Evolutionary conservation across 2,888 invertebrate species (phyloP), one percentile per base, ranked within the genome.

Genomic region (Lasiommata megera): DNA sequence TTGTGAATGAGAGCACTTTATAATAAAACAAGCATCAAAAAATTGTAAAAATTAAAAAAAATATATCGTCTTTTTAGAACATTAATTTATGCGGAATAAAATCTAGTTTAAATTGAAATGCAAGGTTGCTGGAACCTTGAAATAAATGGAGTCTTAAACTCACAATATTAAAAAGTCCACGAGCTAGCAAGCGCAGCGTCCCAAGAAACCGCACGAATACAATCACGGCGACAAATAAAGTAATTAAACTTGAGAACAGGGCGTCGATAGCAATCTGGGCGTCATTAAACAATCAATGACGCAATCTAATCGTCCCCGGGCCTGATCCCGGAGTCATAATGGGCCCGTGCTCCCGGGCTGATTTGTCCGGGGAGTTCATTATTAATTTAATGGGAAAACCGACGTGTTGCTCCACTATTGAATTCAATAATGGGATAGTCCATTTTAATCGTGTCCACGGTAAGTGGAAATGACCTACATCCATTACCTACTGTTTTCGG

Each of bases 221-320:
- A 48, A 60, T 57, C 46, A 57, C 34, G 38, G 59, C 44, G 65
- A 65, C 68, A 67, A 70, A 70, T 67, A 67, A 67, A 70, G 66
- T 61, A 65, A 71, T 71, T 70, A 70, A 71, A 68, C 59, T 53
- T 40, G 58, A 56, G 65, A 63, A 61, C 64, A 60, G 64, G 60
- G 61, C 54, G 62, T 29, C 54, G 67, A 70, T 69, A 61, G 66
- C 57, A 59, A 67, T 66, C 69, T 58, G 64, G 63, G 55, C 62
- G 66, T 64, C 68, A 65, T 68, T 65, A 65, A 65, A 66, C 62
- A 76, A 75, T 77, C 76, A 76, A 78, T 77, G 73, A 70, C 53
- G 62, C 71, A 69, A 69, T 72, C 70, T 73, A 71, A 70, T 69
- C 66, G 62, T 56, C 56, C 68, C 63, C 64, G 62, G 68, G 65